Percentiles rank a stretch among this genome's conserved stretches.
phyloP scores from a whole-genome alignment of 2,797 vertebrate genomes.

The Spinus olivaceus region DNA sequence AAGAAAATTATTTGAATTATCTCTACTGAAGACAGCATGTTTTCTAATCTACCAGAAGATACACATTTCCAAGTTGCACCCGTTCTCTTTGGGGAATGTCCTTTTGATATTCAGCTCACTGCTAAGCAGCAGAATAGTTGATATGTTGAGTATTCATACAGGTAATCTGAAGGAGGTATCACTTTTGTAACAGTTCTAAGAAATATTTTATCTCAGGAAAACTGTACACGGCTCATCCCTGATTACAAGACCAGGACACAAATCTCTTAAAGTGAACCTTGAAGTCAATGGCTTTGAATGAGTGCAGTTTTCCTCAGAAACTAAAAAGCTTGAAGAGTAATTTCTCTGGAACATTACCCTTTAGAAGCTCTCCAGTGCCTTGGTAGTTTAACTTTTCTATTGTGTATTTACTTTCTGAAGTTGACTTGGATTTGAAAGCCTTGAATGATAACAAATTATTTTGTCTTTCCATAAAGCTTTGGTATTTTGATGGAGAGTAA shows the following conservation, averaged over 20 bases:
- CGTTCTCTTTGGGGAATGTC: not conserved
- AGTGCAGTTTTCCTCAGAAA: not conserved
- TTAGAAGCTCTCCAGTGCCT: not conserved
- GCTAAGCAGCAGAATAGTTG: not conserved
- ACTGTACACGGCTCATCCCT: accelerated
- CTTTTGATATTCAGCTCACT: not conserved
- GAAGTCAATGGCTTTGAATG: not conserved
- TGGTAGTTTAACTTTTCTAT: not conserved
- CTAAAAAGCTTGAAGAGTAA: not conserved
- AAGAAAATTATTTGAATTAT: not conserved
- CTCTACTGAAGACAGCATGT: not conserved
- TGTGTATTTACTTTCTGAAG: not conserved
- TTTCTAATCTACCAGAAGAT: not conserved
- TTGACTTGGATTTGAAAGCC: not conserved
- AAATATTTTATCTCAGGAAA: not conserved
- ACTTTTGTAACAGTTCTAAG: not conserved
- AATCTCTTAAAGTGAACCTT: not conserved
- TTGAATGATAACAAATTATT: not conserved
- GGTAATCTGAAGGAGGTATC: not conserved
- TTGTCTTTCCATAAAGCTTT: not conserved
- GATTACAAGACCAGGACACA: not conserved
- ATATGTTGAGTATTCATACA: not conserved
- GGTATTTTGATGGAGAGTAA: not conserved
- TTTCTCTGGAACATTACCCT: not conserved
- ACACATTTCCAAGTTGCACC: not conserved